A percentile compares a stretch with the other conserved stretches of the same genome.
These are phyloP conservation scores for Seira ritae DNA, from an alignment of 2,888 invertebrate genomes.

Conservation along the genomic window DNA sequence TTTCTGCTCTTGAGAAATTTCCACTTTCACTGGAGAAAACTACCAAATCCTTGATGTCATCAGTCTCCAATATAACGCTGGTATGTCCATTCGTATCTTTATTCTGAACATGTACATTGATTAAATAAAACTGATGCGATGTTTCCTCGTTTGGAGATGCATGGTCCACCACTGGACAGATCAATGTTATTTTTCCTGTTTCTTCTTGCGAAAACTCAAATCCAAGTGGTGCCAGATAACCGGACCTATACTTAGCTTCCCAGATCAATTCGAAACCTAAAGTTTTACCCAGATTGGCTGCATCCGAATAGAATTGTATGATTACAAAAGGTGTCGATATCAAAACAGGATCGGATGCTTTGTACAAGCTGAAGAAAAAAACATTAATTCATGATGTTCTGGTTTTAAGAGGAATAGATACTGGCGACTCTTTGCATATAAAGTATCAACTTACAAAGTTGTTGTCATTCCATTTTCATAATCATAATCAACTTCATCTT, in stretches of 20 bases:
- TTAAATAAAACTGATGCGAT: background rate
- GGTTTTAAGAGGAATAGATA: too few species aligned
- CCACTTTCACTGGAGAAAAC: conserved; percentile 40
- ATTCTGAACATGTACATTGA: background rate
- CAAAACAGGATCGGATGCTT: background rate
- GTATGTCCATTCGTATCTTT: conserved; percentile 30
- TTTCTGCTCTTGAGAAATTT: conserved; percentile 20
- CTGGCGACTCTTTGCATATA: too few species aligned
- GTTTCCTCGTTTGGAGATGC: too few species aligned
- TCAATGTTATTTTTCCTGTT: conserved; percentile 20
- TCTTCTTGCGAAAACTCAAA: conserved; percentile 25
- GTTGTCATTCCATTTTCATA: conserved; percentile 9
- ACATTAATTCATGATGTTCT: background rate
- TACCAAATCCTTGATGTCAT: background rate
- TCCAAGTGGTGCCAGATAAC: background rate
- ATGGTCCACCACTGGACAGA: too few species aligned
- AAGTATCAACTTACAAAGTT: conserved; percentile 33
- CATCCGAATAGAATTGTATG: conserved; percentile 56
- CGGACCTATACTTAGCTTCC: conserved; percentile 34
- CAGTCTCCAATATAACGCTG: conserved; percentile 9
- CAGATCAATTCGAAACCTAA: conserved; percentile 52
- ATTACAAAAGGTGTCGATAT: conserved; percentile 29
- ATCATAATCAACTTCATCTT: too few species aligned
- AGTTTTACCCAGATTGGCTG: conserved; percentile 40
- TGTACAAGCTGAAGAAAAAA: conserved; percentile 33